Evolutionary conservation across 2,113 vertebrate genomes (phyloP).

Genomic region (Sorex araneus): DNA sequence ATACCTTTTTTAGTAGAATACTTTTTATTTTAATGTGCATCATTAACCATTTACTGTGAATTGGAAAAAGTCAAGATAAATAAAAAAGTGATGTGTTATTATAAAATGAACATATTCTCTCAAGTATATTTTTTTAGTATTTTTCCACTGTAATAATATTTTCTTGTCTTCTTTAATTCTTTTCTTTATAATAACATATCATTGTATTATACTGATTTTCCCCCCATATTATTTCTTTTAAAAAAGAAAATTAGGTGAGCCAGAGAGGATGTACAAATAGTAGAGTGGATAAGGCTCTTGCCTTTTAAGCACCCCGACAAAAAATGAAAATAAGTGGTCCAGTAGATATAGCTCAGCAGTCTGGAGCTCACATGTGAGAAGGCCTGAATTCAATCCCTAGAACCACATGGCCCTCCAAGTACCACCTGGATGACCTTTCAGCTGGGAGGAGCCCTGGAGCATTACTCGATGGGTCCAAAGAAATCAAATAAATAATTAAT

Average conservation of each 20-base stretch:
- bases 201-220: not conserved
- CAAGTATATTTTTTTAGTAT: conserved; percentile 50
- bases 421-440: no score
- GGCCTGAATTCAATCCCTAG: no score
- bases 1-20: not conserved
- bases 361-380: no score
- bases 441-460: no score
- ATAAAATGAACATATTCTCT: conserved; percentile 4
- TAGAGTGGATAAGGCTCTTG: no score
- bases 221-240: not conserved
- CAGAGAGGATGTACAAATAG: no score
- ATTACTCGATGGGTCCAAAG: no score
- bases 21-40: not conserved
- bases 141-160: conserved; percentile 12
- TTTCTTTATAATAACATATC: conserved; percentile 37
- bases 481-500: no score
- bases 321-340: no score
- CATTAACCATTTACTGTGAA: not conserved
- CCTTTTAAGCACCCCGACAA: no score
- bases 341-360: no score
- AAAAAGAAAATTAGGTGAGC: not conserved
- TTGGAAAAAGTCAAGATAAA: not conserved
- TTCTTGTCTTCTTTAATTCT: not conserved
- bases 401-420: no score
- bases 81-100: not conserved